Evolutionary conservation across 2,113 vertebrate species (phyloP).

Genomic region (Cyprinodon variegatus): DNA sequence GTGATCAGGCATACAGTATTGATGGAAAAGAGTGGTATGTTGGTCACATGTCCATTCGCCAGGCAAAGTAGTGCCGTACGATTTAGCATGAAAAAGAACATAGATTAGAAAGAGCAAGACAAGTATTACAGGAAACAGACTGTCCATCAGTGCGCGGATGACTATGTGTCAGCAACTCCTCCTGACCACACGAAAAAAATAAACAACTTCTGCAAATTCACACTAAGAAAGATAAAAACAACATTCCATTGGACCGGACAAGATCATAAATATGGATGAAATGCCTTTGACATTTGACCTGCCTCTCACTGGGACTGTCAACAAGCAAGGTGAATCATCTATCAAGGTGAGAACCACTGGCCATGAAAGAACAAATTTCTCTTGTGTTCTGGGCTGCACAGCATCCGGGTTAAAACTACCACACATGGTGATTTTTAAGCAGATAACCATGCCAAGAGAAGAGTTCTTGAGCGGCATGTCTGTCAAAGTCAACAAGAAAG

Average conservation of each 20-base stretch:
- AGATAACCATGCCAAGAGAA: background rate
- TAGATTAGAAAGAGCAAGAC: too few relatives aligned
- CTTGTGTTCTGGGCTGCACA: too few relatives aligned
- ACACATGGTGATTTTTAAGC: background rate
- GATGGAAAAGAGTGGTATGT: too few relatives aligned
- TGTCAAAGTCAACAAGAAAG: background rate
- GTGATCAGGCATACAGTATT: too few relatives aligned
- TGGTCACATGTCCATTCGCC: too few relatives aligned
- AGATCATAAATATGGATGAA: constrained; percentile 9
- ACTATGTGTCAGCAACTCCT: constrained; percentile 17
- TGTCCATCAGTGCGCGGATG: too few relatives aligned
- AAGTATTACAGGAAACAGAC: too few relatives aligned
- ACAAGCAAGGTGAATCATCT: constrained; percentile 22
- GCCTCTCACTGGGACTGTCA: background rate
- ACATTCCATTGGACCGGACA: constrained; percentile 10
- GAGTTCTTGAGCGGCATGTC: background rate
- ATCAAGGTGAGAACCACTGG: constrained; percentile 37
- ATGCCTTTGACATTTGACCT: too few relatives aligned
- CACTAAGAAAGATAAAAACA: background rate
- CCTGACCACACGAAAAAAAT: constrained; percentile 13
- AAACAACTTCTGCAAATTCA: constrained; percentile 14
- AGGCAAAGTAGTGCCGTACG: too few relatives aligned
- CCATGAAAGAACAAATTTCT: constrained; percentile 19
- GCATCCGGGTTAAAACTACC: background rate
- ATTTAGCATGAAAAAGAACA: too few relatives aligned